Evolutionary conservation across 2,113 vertebrate species (phyloP), one percentile per base, ranked within the genome.

Genomic region (Oryzias woworae): DNA sequence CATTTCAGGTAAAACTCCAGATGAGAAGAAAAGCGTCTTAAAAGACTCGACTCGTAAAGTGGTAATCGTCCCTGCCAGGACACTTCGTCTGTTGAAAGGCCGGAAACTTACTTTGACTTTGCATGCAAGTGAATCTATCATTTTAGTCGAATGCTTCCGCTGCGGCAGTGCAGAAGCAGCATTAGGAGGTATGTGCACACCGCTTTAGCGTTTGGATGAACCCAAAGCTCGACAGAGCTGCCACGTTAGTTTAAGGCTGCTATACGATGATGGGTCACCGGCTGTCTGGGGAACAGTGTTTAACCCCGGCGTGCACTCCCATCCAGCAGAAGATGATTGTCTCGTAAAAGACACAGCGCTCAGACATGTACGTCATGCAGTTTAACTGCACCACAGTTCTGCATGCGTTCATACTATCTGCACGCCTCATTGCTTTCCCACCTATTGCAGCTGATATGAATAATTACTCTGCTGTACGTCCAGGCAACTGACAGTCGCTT

Each of bases 381-480:
- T 36, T 36, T 8, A 8, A 7, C 31, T 36, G 2, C 4, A 46
- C 4, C 43, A 49, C 23, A 28, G 62, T 24, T 41, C 28, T 57
- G 45, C 58, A 66, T n/a, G 5, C 17, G 41, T 24, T 42, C 59
- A 20, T 16, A 23, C 22, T 12, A 43, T 26, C 52, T 22, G 14
- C 60, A 53, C 15, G 53, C 59, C 53, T 54, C 52, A 8, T 24
- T 58, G 59, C 15, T 24, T 47, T 17, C 55, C 22, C 53, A 66
- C 48, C 57, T 62, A 58, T 28, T 51, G 23, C 59, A 65, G 69
- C 58, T 58, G 54, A 72, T 53, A 49, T 57, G 31, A 49, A 75
- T 58, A 44, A 43, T 60, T 47, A 20, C 58, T 26, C 63, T 43
- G 17, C 52, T 58, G 55, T 45, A 55, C 53, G 7, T n/a, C 14